These are phyloP conservation scores for silkworm (Bombyx mori) DNA, from an alignment of 1,140 invertebrate genomes.

Conservation along the genomic window ASM3026992v2 NC_085124.1:13028501-13029000, in stretches of 20 bases:
- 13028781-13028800: constrained; percentile 67
- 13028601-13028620: constrained; percentile 76
- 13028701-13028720: constrained; percentile 49
- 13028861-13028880: constrained; percentile 66
- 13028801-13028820: constrained; percentile 63
- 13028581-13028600: constrained; percentile 68
- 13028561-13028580: constrained; percentile 78
- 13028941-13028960: constrained; percentile 78
- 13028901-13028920: constrained; percentile 69
- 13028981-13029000: constrained; percentile 79
- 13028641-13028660: constrained; percentile 82
- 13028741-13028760: constrained; percentile 59
- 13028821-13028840: constrained; percentile 69
- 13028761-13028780: constrained; percentile 64
- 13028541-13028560: constrained; percentile 74
- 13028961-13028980: constrained; percentile 80
- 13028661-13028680: constrained; percentile 78
- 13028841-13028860: constrained; percentile 66
- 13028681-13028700: constrained; percentile 50
- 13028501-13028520: constrained; percentile 67
- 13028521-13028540: constrained; percentile 78
- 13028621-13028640: constrained; percentile 82
- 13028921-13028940: constrained; percentile 71
- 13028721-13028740: constrained; percentile 59
- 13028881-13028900: constrained; percentile 47